Conservation (phyloP, 1,140 invertebrate genomes). For the Drosophila willistoni region DNA sequence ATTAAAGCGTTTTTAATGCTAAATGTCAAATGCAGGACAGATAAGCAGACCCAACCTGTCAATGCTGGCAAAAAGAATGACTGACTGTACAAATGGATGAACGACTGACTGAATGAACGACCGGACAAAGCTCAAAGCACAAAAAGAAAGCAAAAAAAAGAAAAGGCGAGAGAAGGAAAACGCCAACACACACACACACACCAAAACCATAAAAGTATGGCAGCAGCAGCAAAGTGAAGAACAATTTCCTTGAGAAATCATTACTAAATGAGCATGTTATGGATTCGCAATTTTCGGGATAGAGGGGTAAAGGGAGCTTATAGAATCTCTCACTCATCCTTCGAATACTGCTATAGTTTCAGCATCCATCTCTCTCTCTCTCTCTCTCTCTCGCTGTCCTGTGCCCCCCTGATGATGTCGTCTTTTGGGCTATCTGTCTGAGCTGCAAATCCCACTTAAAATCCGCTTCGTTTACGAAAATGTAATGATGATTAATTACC, state of each 20-base stretch:
- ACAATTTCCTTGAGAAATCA: slow-evolving; percentile 49
- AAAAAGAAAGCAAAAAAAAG: slow-evolving; percentile 6
- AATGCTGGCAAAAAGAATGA: slow-evolving; percentile 44
- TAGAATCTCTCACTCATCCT: slow-evolving; percentile 3
- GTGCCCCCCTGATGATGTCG: not conserved
- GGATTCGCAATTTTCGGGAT: slow-evolving; percentile 27
- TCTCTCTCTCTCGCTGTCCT: not conserved
- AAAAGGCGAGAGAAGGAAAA: no score
- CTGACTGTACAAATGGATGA: slow-evolving; percentile 2
- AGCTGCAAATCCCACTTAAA: slow-evolving; percentile 81
- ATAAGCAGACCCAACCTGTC: slow-evolving; percentile 79
- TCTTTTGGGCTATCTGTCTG: slow-evolving; percentile 36
- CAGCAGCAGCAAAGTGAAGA: slow-evolving; percentile 3
- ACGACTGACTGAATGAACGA: not conserved
- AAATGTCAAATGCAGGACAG: slow-evolving; percentile 82
- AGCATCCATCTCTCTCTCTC: slow-evolving; percentile 9
- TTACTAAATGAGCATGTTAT: slow-evolving; percentile 79
- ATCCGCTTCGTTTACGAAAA: slow-evolving; percentile 80
- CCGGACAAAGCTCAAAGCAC: slow-evolving; percentile 2
- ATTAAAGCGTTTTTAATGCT: slow-evolving; percentile 82
- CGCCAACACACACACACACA: slow-evolving; percentile 2
- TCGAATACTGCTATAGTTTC: not conserved
- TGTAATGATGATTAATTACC: slow-evolving; percentile 83
- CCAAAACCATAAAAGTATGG: slow-evolving; percentile 38
- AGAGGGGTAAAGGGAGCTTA: not conserved